Base-by-base conservation (phyloP, 2,797 vertebrate species). In the Helostoma temminkii region DNA sequence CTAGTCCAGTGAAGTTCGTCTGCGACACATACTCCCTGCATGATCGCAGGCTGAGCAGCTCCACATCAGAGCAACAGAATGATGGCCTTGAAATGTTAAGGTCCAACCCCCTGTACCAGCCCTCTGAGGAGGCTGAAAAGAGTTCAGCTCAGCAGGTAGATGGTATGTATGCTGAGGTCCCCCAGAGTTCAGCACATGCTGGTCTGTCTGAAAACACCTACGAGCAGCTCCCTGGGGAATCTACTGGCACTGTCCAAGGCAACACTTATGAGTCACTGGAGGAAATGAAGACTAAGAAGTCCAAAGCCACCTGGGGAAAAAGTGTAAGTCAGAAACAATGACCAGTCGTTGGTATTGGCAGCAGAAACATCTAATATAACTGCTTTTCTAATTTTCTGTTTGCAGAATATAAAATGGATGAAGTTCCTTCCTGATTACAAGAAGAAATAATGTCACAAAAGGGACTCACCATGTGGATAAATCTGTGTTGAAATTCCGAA, bases 341-440 rank as follows among this genome's bases (percentile, higher is more conserved):
- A 53, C 0, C 1, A 0, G 14, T 2, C 41, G 5, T 9, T 43
- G 10, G 18, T 48, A 7, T 8, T 53, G 2, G 42, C 30, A 56
- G 22, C n/a, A 30, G 1, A 25, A 55, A 16, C 14, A 9, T 28
- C 2, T 12, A 1, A 43, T 70, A 14, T 56, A 55, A 79, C 3
- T 43, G 6, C 43, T 60, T 46, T n/a, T n/a, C n/a, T n/a, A n/a
- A 42, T 73, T 74, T 80, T 65, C n/a, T 80, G 15, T 84, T 74
- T 73, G 47, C 91, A 96, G 95, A 93, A 90, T 5, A 87, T 93
- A 15, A 93, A 88, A 25, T 89, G 91, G 90, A 90, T 90, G 69
- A 94, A 88, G 26, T 91, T 95, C 72, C 88, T 95, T 58, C 93
- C 94, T 24, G 84, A 88, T 0, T 81, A 93, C 54, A 94, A 85